Evolutionary conservation across 2,888 invertebrate species (phyloP), one percentile per base, ranked within the genome.

Genomic region (Amiota communis): DNA sequence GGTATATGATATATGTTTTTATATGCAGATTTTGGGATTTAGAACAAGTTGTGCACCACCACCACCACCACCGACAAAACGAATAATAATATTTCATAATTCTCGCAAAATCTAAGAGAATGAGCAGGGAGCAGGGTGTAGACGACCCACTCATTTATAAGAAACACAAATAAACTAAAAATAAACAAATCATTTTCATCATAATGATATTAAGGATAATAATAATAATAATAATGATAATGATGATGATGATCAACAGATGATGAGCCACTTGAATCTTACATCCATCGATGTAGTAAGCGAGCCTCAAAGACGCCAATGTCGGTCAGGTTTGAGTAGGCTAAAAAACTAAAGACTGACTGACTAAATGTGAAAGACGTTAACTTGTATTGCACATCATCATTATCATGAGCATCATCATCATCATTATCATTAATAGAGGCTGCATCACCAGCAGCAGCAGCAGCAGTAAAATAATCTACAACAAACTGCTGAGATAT

Each of bases 71-170:
- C 36, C 36, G 8, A 2, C 36, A 36, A 36, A 80, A 84, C 84
- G 86, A 86, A 83, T 83, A 83, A 36, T 36, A 36, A 83, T 86
- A 86, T 83, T 86, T 83, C 86, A 83, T 72, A 72, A 72, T 80
- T 1, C 63, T 20, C 63, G 8, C 36, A 36, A 36, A 36, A 36
- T 36, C 36, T 36, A 6, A 6, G 36, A 6, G 36, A 36, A 36
- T 36, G 2, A 6, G 36, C 36, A 36, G 36, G 36, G 6, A 36
- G 36, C 36, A 36, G 36, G 36, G 36, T 36, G 8, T 36, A 36
- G 36, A 36, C 36, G 36, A 36, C 59, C 59, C 59, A 59, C 59
- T 59, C 59, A 67, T 49, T 47, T 64, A 48, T 36, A 36, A 2
- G 36, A 36, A 6, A 6, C 36, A 36, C 49, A 65, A 68, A 51